A percentile compares a stretch with the other conserved stretches of the same genome.
Evolutionary conservation across 1,140 invertebrate genomes (phyloP).

Genomic region (Pogonomyrmex californicus): DNA sequence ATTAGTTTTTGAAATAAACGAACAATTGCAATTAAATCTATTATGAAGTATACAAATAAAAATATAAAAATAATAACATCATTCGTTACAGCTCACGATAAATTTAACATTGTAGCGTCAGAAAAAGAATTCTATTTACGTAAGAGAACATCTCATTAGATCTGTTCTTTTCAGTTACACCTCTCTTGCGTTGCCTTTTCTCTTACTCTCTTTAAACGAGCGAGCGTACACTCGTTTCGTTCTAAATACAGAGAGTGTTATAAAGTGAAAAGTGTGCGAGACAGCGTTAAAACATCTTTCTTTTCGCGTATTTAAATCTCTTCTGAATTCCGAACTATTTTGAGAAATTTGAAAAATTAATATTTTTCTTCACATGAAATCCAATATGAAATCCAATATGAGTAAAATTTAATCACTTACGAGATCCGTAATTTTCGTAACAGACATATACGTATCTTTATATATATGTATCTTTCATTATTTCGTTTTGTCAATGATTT

Average conservation of each 20-base stretch:
- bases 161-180: conserved; percentile 5
- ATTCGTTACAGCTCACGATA: not conserved
- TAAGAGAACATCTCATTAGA: conserved; percentile 1
- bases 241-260: not conserved
- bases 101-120: not conserved
- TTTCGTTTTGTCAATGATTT: not conserved
- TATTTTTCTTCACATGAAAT: not conserved
- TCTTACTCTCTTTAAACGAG: conserved; percentile 1
- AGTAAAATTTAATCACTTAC: conserved; percentile 16
- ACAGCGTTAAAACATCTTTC: not conserved
- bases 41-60: not conserved
- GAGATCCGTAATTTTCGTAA: not conserved
- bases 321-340: not conserved
- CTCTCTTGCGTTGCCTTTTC: not conserved
- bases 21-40: not conserved
- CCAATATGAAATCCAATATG: not conserved
- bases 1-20: conserved; percentile 12
- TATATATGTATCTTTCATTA: not conserved
- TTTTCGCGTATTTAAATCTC: not conserved
- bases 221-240: not conserved
- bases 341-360: not conserved
- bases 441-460: not conserved
- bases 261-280: not conserved
- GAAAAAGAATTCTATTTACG: conserved; percentile 40
- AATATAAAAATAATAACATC: conserved; percentile 7